Evolutionary conservation across 2,888 invertebrate genomes (phyloP), one percentile per base, ranked within the genome.

Genomic region (Chrysopilus asiliformis): DNA sequence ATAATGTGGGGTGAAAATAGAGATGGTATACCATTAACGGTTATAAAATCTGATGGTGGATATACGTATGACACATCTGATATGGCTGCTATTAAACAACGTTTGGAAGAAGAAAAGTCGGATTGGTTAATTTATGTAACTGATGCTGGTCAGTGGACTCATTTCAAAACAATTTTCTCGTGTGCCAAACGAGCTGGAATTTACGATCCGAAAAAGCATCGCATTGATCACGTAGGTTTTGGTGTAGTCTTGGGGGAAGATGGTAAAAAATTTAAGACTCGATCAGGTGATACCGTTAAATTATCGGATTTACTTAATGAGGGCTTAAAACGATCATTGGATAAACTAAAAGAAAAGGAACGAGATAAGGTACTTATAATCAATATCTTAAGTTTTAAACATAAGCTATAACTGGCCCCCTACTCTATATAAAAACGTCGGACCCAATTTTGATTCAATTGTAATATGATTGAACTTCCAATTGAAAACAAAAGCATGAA

Each of bases 11-110:
- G 72, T 8, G 47, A 48, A 1, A 41, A 36, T 4, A 72, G 72
- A 13, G 64, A 71, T 3, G 76, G 77, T 34, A 79, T 95, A 40
- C 97, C 97, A 0, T 61, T 98, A 36, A 98, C 94, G 0, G 69
- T 99, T 16, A 79, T 97, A 0, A 99, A 99, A 64, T 87, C 93
- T 2, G 98, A 95, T 62, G 98, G 98, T 20, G 61, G 63, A 2
- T 84, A 75, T 50, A 99, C 98, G 0, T 98, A 99, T 58, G 98
- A 98, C 56, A 97, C 98, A 0, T 97, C 97, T 0, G 98, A 98
- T 57, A 69, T 99, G 73, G 91, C 98, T 2, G 79, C 90, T 3
- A 73, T 98, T 13, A 82, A 79, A 51, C 81, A 94, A 36, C 72
- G 89, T 33, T 60, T 86, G 3, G 65, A 79, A 37, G 85, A 86